Conservation (phyloP, 2,888 invertebrate species). For the Octodonta nipae region DNA sequence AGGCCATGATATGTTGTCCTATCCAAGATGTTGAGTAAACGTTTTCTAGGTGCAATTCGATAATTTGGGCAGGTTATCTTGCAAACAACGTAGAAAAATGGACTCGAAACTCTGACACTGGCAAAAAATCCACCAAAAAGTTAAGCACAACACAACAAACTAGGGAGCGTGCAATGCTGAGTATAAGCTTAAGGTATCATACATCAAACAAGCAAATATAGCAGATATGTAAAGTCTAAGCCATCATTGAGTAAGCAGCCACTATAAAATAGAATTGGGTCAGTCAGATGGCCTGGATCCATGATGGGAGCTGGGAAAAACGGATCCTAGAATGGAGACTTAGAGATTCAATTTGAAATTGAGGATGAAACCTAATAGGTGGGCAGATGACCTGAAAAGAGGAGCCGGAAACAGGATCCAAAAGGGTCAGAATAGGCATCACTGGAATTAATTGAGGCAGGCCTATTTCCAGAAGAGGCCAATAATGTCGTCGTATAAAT, state of each 20-base stretch:
- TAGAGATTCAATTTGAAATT: not conserved
- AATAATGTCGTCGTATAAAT: too few relatives aligned
- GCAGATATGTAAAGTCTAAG: slow-evolving; percentile 1
- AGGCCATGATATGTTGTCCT: too few relatives aligned
- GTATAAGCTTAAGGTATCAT: slow-evolving; percentile 2
- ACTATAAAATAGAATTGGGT: not conserved
- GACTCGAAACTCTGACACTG: too few relatives aligned
- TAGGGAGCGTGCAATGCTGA: slow-evolving; percentile 1
- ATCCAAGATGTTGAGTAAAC: too few relatives aligned
- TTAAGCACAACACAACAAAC: not conserved
- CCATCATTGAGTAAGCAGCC: slow-evolving; percentile 1
- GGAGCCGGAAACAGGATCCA: not conserved
- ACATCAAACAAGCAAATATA: slow-evolving; percentile 1
- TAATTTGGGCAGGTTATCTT: too few relatives aligned
- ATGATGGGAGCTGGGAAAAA: not conserved
- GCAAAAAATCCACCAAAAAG: too few relatives aligned
- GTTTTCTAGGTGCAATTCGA: too few relatives aligned
- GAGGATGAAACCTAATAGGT: not conserved
- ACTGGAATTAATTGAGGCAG: too few relatives aligned
- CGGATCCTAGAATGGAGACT: not conserved
- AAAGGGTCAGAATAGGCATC: slow-evolving; percentile 1
- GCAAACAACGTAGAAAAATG: too few relatives aligned
- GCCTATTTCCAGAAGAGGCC: too few relatives aligned
- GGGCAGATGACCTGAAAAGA: slow-evolving; percentile 2
- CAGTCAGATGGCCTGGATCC: not conserved